These are phyloP conservation scores for Carassius auratus DNA, from an alignment of 2,113 vertebrate species.

Conservation along the genomic window DNA sequence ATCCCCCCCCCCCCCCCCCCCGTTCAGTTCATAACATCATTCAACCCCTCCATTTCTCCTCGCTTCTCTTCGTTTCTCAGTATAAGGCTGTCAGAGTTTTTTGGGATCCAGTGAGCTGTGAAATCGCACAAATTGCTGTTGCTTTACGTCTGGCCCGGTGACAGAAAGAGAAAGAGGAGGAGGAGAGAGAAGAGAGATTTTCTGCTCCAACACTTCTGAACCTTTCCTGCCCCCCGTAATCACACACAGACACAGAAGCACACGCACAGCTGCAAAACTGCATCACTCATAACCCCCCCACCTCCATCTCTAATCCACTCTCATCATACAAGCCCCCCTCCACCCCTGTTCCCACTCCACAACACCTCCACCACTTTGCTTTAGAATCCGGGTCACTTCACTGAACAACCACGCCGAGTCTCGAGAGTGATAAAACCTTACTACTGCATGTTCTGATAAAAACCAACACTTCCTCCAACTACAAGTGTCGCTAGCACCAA, in stretches of 20 bases:
- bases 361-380: constrained; percentile 76
- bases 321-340: constrained; percentile 42
- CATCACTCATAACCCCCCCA: constrained; percentile 42
- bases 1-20: constrained; percentile 53
- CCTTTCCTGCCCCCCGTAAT: constrained; percentile 65
- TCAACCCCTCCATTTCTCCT: constrained; percentile 48
- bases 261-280: constrained; percentile 73
- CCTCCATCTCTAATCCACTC: constrained; percentile 40
- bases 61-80: constrained; percentile 53
- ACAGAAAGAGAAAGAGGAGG: constrained; percentile 59
- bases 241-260: constrained; percentile 67
- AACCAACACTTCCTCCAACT: constrained; percentile 37
- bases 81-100: constrained; percentile 76
- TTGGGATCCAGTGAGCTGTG: constrained; percentile 75
- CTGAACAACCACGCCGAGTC: constrained; percentile 67
- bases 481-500: background rate
- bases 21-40: constrained; percentile 45
- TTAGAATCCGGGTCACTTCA: constrained; percentile 76
- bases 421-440: constrained; percentile 61
- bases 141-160: constrained; percentile 74
- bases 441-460: constrained; percentile 57
- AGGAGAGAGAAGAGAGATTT: constrained; percentile 65
- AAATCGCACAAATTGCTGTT: constrained; percentile 83
- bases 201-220: constrained; percentile 81
- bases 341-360: constrained; percentile 52